A percentile compares a stretch with the other conserved stretches of the same genome.
phyloP scores from a whole-genome alignment of 2,888 invertebrate species.

The Entomobrya multifasciata region DNA sequence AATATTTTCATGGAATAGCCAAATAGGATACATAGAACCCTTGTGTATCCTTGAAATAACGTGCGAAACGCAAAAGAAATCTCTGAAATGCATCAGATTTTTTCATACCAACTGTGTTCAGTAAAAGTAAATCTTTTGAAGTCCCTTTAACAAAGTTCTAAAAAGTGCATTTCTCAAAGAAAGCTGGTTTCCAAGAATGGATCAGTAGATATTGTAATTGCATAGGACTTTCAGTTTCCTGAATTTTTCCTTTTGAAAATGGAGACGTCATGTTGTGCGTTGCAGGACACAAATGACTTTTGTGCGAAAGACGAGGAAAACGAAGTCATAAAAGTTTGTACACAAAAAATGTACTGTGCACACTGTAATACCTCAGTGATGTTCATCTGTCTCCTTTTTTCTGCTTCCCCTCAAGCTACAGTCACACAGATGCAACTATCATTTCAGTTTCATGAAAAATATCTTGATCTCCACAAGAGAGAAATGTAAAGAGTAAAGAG shows the following conservation, averaged over 20 bases:
- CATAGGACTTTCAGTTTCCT: constrained; percentile 23
- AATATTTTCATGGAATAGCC: no score
- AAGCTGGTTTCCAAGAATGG: constrained; percentile 13
- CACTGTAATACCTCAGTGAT: no score
- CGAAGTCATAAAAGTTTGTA: constrained; percentile 11
- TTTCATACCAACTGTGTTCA: no score
- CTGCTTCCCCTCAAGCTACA: not conserved
- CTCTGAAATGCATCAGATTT: no score
- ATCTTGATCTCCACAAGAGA: constrained; percentile 26
- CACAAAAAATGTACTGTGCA: no score
- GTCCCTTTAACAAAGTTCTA: no score
- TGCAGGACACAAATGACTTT: constrained; percentile 66
- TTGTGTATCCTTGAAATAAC: not conserved
- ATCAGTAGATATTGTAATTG: constrained; percentile 13
- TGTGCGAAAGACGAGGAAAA: constrained; percentile 22
- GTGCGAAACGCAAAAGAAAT: not conserved
- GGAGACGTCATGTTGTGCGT: constrained; percentile 59
- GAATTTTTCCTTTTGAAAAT: constrained; percentile 31
- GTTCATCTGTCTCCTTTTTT: not conserved
- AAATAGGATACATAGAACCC: no score
- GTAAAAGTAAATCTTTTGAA: no score
- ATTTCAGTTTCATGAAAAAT: constrained; percentile 45
- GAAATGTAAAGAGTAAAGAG: constrained; percentile 31
- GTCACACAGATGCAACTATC: constrained; percentile 9
- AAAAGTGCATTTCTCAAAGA: constrained; percentile 11